Conservation (phyloP, 2,888 invertebrate genomes). For the Heteromyza rotundicornis region DNA sequence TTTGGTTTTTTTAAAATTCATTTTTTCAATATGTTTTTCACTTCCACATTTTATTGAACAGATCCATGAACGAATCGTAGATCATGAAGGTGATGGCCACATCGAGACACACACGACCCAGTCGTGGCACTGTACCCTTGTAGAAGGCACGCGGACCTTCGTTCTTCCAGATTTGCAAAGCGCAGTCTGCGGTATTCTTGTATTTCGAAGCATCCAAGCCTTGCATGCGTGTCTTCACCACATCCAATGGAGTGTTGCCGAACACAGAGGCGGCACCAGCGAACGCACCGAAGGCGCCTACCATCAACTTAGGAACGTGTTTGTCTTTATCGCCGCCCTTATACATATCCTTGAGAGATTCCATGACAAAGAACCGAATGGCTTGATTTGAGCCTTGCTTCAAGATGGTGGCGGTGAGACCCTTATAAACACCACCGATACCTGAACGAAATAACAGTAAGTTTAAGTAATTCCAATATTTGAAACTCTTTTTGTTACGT, state of each 20-base stretch:
- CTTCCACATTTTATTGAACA: slow-evolving; percentile 89
- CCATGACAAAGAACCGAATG: slow-evolving; percentile 97
- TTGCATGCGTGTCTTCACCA: slow-evolving; percentile 99
- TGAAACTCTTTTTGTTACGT: no score
- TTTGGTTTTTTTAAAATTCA: no score
- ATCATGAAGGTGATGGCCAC: slow-evolving; percentile 99
- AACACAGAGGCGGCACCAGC: slow-evolving; percentile 97
- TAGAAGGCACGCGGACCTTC: slow-evolving; percentile 97
- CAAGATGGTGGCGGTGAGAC: slow-evolving; percentile 91
- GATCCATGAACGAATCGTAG: slow-evolving; percentile 97
- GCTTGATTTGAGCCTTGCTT: slow-evolving; percentile 99
- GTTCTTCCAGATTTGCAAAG: slow-evolving; percentile 85
- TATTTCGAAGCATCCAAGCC: slow-evolving; percentile 97
- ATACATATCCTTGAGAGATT: slow-evolving; percentile 91
- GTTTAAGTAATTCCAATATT: no score
- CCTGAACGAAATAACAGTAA: no score
- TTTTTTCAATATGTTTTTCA: no score
- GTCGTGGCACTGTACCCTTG: slow-evolving; percentile 96
- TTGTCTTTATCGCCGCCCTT: slow-evolving; percentile 85
- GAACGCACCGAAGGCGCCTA: slow-evolving; percentile 89
- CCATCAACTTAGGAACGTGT: slow-evolving; percentile 84
- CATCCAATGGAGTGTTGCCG: slow-evolving; percentile 98
- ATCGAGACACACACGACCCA: slow-evolving; percentile 95
- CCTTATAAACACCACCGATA: slow-evolving; percentile 87
- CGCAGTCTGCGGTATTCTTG: slow-evolving; percentile 92